Evolutionary conservation across 2,888 invertebrate genomes (phyloP).

Genomic region (Labia minor): DNA sequence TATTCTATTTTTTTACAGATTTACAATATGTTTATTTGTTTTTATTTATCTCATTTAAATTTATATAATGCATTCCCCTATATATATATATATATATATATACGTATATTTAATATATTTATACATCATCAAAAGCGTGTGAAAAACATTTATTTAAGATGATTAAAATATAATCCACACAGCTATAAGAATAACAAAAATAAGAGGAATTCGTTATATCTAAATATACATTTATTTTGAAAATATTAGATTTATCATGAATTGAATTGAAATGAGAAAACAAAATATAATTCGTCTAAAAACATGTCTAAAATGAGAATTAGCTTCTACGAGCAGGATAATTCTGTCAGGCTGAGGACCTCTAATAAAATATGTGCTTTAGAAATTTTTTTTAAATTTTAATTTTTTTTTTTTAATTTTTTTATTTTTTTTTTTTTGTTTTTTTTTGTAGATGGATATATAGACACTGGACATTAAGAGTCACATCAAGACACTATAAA

Average conservation of each 20-base stretch:
- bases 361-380: neutral
- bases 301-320: neutral
- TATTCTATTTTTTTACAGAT: no score
- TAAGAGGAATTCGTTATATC: slow-evolving; percentile 1
- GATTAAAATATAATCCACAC: slow-evolving; percentile 13
- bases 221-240: slow-evolving; percentile 2
- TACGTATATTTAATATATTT: no score
- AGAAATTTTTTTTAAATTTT: no score
- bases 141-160: neutral
- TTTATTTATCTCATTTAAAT: no score
- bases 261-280: neutral
- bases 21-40: no score
- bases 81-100: no score
- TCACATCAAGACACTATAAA: neutral
- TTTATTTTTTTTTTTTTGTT: neutral
- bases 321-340: neutral
- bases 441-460: neutral
- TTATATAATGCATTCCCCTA: no score
- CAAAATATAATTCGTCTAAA: neutral
- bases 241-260: neutral
- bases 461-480: neutral
- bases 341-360: neutral
- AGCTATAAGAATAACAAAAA: neutral
- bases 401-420: no score
- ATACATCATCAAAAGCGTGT: neutral